phyloP scores from a whole-genome alignment of 2,113 vertebrate species.

The Hippocampus comes region DNA sequence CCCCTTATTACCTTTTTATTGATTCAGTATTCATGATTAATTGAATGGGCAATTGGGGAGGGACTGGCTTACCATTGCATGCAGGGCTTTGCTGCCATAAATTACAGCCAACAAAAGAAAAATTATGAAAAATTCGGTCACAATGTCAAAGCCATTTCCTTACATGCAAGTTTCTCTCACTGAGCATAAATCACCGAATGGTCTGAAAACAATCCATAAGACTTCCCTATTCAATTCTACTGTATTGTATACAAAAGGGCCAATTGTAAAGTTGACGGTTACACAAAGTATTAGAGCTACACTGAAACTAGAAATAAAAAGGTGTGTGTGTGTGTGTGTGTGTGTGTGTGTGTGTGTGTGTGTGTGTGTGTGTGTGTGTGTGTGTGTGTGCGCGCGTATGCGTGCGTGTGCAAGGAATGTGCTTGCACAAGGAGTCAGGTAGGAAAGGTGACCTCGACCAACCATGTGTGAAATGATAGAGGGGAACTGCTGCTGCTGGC shows the following conservation, averaged over 20 bases:
- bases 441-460: constrained; percentile 66
- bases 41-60: background rate
- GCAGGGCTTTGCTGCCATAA: background rate
- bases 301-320: too few species aligned
- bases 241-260: too few species aligned
- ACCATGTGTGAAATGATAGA: constrained; percentile 65
- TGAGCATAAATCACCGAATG: too few species aligned
- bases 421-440: constrained; percentile 43
- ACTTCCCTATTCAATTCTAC: too few species aligned
- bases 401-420: constrained; percentile 3
- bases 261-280: too few species aligned
- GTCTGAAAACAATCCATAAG: too few species aligned
- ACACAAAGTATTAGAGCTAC: too few species aligned
- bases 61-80: background rate
- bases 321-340: too few species aligned
- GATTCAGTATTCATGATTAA: background rate
- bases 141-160: too few species aligned
- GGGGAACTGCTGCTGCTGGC: constrained; percentile 46
- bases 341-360: too few species aligned
- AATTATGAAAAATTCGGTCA: background rate
- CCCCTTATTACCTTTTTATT: background rate
- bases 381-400: background rate
- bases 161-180: too few species aligned
- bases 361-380: too few species aligned
- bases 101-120: background rate